These are phyloP conservation scores for Lipophrys pholis DNA, from an alignment of 2,113 vertebrate species.

Conservation along the genomic window DNA sequence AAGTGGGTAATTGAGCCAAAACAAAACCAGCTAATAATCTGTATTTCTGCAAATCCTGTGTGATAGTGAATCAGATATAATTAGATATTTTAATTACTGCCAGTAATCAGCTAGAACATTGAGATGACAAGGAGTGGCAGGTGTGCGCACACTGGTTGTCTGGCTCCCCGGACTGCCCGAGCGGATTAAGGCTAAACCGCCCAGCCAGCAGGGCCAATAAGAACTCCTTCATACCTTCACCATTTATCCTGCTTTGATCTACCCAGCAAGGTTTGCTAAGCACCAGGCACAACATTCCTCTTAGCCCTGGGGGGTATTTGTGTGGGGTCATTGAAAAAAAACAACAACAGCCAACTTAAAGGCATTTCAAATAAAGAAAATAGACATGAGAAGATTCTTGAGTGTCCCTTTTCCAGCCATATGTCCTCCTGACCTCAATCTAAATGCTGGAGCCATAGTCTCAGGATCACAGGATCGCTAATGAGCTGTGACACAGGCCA, in stretches of 20 bases:
- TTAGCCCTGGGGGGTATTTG: constrained; percentile 16
- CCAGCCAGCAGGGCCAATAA: constrained; percentile 66
- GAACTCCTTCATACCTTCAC: constrained; percentile 57
- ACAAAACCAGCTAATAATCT: constrained; percentile 71
- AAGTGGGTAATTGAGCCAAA: constrained; percentile 67
- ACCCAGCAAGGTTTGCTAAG: constrained; percentile 60
- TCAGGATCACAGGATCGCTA: constrained; percentile 35
- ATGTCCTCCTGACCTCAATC: constrained; percentile 35
- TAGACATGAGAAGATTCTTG: constrained; percentile 20
- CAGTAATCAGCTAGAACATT: constrained; percentile 70
- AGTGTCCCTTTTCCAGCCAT: constrained; percentile 4
- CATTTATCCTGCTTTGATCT: constrained; percentile 71
- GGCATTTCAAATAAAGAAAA: no score
- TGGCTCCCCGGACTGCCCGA: constrained; percentile 55
- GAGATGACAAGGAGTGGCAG: constrained; percentile 69
- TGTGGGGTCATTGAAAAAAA: constrained; percentile 13
- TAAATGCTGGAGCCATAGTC: constrained; percentile 26
- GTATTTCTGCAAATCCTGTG: constrained; percentile 68
- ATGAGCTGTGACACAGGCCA: constrained; percentile 36
- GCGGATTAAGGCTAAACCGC: constrained; percentile 76
- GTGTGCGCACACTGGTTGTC: constrained; percentile 66
- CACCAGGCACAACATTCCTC: constrained; percentile 24
- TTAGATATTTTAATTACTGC: constrained; percentile 69
- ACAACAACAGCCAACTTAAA: constrained; percentile 14
- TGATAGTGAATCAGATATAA: constrained; percentile 70